Conservation (phyloP, 2,113 vertebrate genomes). For the Ictalurus furcatus region DNA sequence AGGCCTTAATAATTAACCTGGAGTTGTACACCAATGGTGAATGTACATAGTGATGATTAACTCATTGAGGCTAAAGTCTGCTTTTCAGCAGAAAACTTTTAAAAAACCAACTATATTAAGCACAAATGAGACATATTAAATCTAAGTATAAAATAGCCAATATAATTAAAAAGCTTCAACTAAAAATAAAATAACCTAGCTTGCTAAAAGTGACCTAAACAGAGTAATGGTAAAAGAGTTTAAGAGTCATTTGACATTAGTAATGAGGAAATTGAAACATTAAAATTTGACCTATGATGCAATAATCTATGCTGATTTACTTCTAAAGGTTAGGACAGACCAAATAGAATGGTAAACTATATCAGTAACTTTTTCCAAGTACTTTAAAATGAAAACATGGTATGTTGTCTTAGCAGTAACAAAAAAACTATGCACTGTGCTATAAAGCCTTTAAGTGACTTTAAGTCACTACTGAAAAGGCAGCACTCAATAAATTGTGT, state of each 20-base stretch:
- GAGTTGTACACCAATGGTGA: constrained; percentile 1
- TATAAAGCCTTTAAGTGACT: background rate
- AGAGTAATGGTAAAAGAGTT: background rate
- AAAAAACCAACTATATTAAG: background rate
- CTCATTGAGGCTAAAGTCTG: constrained; percentile 21
- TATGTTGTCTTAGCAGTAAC: background rate
- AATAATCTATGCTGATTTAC: background rate
- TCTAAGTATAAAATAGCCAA: background rate
- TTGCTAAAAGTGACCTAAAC: background rate
- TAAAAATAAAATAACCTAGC: background rate
- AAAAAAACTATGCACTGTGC: too few relatives aligned
- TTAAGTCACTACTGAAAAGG: background rate
- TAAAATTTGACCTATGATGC: background rate
- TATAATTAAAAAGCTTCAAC: background rate
- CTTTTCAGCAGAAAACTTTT: background rate
- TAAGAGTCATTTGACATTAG: background rate
- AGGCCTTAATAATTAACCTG: constrained; percentile 19
- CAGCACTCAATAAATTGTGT: background rate
- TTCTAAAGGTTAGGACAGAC: background rate
- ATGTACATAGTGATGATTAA: constrained; percentile 17
- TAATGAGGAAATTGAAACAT: background rate
- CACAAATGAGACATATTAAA: background rate
- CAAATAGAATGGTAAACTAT: background rate
- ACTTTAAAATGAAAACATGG: background rate
- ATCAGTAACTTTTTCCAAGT: background rate